phyloP scores from a whole-genome alignment of 2,113 vertebrate species.

The Lamprotornis superbus region DNA sequence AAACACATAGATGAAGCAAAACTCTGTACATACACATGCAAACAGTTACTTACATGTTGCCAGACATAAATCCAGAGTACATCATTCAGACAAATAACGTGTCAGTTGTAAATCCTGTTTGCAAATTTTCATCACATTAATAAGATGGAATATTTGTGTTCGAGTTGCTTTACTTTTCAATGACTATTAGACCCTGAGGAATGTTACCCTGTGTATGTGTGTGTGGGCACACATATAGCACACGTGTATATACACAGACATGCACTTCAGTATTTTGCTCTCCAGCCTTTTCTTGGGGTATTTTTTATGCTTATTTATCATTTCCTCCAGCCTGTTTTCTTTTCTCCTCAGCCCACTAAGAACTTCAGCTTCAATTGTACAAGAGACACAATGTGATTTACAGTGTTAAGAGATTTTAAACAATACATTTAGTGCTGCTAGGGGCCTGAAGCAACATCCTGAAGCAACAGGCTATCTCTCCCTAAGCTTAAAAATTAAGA shows the following conservation, averaged over 20 bases:
- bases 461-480: constrained; percentile 1
- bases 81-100: background rate
- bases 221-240: accelerated
- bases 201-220: background rate
- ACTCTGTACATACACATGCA: background rate
- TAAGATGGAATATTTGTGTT: background rate
- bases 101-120: background rate
- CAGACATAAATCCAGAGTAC: background rate
- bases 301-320: background rate
- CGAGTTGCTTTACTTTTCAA: background rate
- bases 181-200: background rate
- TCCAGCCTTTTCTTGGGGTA: background rate
- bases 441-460: background rate
- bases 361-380: background rate
- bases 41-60: background rate
- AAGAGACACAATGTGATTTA: background rate
- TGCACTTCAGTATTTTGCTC: background rate
- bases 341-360: background rate
- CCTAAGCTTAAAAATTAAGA: constrained; percentile 11
- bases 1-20: background rate
- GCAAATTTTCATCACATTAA: background rate
- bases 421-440: background rate
- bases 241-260: accelerated
- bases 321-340: background rate
- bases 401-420: constrained; percentile 10